Conservation (phyloP, 2,888 invertebrate species). For the Mechanitis mazaeus region DNA sequence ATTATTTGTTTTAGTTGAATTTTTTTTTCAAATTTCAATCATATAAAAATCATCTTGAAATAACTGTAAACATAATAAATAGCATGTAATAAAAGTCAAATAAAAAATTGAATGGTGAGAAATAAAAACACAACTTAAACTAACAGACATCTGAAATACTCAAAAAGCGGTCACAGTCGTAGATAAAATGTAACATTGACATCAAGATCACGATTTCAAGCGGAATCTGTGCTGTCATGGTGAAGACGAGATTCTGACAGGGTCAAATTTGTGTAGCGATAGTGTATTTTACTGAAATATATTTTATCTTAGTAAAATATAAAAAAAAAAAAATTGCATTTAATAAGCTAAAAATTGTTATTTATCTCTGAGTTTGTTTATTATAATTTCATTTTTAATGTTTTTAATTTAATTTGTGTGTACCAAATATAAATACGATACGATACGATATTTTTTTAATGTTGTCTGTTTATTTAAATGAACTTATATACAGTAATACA, state of each 20-base stretch:
- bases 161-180: conserved; percentile 28
- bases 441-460: too few species aligned
- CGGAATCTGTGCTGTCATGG: conserved; percentile 49
- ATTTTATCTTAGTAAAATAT: neutral
- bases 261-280: conserved; percentile 37
- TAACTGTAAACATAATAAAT: neutral
- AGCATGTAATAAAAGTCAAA: neutral
- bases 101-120: conserved; percentile 7
- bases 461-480: too few species aligned
- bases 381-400: too few species aligned
- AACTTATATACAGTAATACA: too few species aligned
- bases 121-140: conserved; percentile 22
- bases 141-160: conserved; percentile 26
- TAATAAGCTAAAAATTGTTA: too few species aligned
- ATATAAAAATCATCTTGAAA: too few species aligned
- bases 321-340: neutral
- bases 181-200: conserved; percentile 56
- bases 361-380: too few species aligned
- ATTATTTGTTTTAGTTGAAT: too few species aligned
- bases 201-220: conserved; percentile 56
- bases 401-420: too few species aligned
- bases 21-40: too few species aligned
- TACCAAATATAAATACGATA: too few species aligned
- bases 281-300: conserved; percentile 1
- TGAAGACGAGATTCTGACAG: conserved; percentile 46